Evolutionary conservation across 2,888 invertebrate species (phyloP).

Genomic region (Napeogenes inachia): DNA sequence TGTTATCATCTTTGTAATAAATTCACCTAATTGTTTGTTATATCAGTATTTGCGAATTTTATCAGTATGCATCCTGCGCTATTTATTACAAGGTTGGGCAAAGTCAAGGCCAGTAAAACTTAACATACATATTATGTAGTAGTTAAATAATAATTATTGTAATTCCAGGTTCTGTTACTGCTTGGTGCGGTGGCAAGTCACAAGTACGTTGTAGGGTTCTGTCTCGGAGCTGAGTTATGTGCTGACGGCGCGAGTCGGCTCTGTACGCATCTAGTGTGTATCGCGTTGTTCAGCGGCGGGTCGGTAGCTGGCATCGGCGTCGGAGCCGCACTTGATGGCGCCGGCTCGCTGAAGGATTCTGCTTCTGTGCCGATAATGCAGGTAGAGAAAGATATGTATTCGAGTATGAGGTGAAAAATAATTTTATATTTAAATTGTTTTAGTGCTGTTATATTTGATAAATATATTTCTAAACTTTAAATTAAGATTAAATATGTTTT

Average conservation of each 20-base stretch:
- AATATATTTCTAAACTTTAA: too few relatives aligned
- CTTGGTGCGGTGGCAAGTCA: conserved; percentile 85
- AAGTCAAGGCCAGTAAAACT: too few relatives aligned
- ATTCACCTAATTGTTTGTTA: too few relatives aligned
- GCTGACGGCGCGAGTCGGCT: conserved; percentile 61
- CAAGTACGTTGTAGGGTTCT: conserved; percentile 89
- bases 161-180: conserved; percentile 79
- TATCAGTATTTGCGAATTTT: too few relatives aligned
- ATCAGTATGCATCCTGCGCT: too few relatives aligned
- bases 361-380: conserved; percentile 79
- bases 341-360: conserved; percentile 66
- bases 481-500: too few relatives aligned
- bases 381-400: conserved; percentile 49
- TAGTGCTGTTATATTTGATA: too few relatives aligned
- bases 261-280: conserved; percentile 75
- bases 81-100: too few relatives aligned
- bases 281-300: conserved; percentile 81
- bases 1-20: too few relatives aligned
- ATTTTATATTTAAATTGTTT: too few relatives aligned
- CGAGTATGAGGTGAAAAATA: too few relatives aligned
- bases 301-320: conserved; percentile 82
- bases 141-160: neutral
- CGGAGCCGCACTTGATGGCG: conserved; percentile 78
- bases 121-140: too few relatives aligned
- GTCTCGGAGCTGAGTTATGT: conserved; percentile 85